Base-by-base conservation (phyloP, 2,888 invertebrate genomes). In the Leptinotarsa juncta region DNA sequence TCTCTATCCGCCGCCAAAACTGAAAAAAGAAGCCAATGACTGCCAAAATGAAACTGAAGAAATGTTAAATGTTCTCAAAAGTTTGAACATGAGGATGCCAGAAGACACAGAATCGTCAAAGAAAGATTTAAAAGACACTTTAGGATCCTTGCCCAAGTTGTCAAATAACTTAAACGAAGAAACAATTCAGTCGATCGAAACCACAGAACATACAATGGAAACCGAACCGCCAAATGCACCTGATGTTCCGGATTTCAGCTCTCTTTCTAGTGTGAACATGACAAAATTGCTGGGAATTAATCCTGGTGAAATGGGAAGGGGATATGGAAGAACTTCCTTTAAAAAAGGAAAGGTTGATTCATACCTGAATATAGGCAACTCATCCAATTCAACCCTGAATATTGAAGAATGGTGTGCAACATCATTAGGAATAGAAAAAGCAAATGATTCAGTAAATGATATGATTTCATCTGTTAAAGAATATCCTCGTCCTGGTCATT, bases 1-100 rank as follows among this genome's bases (percentile, higher is more conserved):
- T 57, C 71, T 79, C 57, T 71, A 72, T 26, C 77, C 73, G 1
- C 65, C 74, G 15, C 57, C 60, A 10, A 79, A 74, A 55, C 42
- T 74, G 20, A 76, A 77, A 50, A 76, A 79, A 68, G 71, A 76
- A 20, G 72, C 55, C 16, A 49, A 26, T 12, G 66, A 76, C 49
- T 76, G 74, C 53, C 68, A 73, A 7, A 75, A 79, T 65, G 76
- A 77, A 42, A 79, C 79, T 3, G 74, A 77, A 26, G 73, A 55
- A 18, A 75, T 79, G 57, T 50, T 79, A 50, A 77, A 79, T 55
- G 53, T 69, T 0, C 72, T 79, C 16, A 72, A 67, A 57, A 55
- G 72, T 12, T 67, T 77, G 51, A 70, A 77, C 42, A 66, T 72
- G 49, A 60, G 65, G 15, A 32, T 50, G 42, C 66, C 66, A 4